Evolutionary conservation across 2,113 vertebrate species (phyloP).

Genomic region (Nycticryphes semicollaris): DNA sequence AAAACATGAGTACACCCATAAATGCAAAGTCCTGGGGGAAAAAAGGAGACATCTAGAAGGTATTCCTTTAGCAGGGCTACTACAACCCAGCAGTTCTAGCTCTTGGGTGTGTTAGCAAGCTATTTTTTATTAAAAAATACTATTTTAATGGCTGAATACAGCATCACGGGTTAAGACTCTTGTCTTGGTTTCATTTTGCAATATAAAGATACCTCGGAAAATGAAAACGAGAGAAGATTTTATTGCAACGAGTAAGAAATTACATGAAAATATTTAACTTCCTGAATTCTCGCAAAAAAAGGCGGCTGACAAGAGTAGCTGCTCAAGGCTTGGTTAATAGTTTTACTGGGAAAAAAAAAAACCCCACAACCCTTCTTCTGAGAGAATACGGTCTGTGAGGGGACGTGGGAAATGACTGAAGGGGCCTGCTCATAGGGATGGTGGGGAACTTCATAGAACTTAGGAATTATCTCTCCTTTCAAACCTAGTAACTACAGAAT

Average conservation of each 20-base stretch:
- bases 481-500: not conserved
- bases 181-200: not conserved
- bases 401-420: not conserved
- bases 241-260: not conserved
- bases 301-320: not conserved
- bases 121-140: not conserved
- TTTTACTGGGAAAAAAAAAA: not conserved
- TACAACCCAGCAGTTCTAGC: not conserved
- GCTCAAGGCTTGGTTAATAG: not conserved
- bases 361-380: not conserved
- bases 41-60: rapidly evolving
- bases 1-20: not conserved
- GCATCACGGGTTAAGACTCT: not conserved
- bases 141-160: not conserved
- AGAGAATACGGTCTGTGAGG: not conserved
- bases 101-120: not conserved
- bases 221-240: not conserved
- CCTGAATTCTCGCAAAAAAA: not conserved
- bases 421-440: not conserved
- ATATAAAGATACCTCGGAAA: not conserved
- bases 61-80: not conserved
- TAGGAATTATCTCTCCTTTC: not conserved
- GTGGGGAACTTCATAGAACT: not conserved
- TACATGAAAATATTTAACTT: not conserved
- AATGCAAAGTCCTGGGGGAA: not conserved